Evolutionary conservation across 1,140 invertebrate genomes (phyloP), one percentile per base, ranked within the genome.

Genomic region (Dreissena polymorpha): DNA sequence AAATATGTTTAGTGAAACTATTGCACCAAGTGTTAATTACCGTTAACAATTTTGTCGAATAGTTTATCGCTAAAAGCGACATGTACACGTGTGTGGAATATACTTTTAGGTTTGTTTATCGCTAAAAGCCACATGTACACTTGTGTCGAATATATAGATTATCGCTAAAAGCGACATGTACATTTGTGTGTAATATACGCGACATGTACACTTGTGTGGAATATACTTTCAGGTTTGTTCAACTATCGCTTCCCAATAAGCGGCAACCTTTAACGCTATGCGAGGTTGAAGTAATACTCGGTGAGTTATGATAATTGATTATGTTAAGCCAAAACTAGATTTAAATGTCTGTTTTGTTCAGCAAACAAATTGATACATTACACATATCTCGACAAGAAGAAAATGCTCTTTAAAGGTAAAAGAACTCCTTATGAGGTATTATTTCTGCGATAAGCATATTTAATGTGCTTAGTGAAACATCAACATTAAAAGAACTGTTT

Each of bases 251-350:
- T 23, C 69, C 69, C 5, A 29, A 39, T 0, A 73, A 70, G 60
- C 53, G 63, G 7, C 60, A 73, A 29, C 73, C 5, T 53, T n/a
- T 82, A 39, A 63, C 57, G 29, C 63, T 82, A 2, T 71, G 67
- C 25, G 79, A 82, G 67, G 79, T 82, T 14, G 70, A 82, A 82
- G 79, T 82, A 5, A 65, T 71, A 55, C 53, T 64, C 67, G 79
- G 79, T 80, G 64, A 49, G 39, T 23, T 70, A 39, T 39, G 2
- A 39, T 39, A 5, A 39, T 39, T 39, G 39, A 39, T 39, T 5
- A 5, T 39, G 2, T 39, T 39, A 39, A 39, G 39, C 39, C 39
- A 39, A 39, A 39, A 39, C 39, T 39, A 39, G 39, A 39, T 39
- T 39, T 39, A 39, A 39, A 39, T 39, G 2, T 39, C 2, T 39